A percentile compares a stretch with the other conserved stretches of the same genome.
Evolutionary conservation across 2,888 invertebrate species (phyloP).

Genomic region (Parnassius apollo): DNA sequence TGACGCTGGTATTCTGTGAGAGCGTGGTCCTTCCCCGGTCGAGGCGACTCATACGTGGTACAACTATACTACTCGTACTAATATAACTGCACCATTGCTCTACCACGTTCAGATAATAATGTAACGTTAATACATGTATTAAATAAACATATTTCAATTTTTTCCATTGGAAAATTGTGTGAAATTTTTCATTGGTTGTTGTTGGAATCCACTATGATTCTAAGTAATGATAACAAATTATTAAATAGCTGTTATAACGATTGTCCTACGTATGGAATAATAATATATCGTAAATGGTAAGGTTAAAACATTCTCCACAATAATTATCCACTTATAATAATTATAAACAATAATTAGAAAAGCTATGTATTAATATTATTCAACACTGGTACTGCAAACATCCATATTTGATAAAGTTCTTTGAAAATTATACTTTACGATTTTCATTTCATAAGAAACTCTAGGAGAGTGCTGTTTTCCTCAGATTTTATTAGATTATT

Average conservation of each 20-base stretch:
- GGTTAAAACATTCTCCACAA: conserved; percentile 9
- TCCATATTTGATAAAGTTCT: conserved; percentile 21
- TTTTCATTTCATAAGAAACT: conserved; percentile 3
- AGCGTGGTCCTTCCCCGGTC: no score
- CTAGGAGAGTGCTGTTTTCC: neutral
- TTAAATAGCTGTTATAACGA: conserved; percentile 1
- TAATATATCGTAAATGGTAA: conserved; percentile 8
- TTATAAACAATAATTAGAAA: conserved; percentile 17
- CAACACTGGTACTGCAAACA: neutral
- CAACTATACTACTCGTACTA: no score
- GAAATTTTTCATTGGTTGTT: neutral
- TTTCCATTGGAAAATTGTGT: no score
- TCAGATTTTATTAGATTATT: neutral
- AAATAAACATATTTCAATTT: no score
- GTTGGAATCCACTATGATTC: conserved; percentile 1
- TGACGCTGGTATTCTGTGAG: no score
- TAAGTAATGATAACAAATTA: conserved; percentile 10
- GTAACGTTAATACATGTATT: no score
- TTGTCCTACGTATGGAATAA: conserved; percentile 3
- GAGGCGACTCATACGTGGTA: no score
- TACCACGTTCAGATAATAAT: no score
- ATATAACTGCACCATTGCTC: no score
- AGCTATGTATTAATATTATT: conserved; percentile 6
- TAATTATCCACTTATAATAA: conserved; percentile 20
- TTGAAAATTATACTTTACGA: conserved; percentile 12